Conservation (phyloP, 2,888 invertebrate genomes). For the Diplazon laetatorius region DNA sequence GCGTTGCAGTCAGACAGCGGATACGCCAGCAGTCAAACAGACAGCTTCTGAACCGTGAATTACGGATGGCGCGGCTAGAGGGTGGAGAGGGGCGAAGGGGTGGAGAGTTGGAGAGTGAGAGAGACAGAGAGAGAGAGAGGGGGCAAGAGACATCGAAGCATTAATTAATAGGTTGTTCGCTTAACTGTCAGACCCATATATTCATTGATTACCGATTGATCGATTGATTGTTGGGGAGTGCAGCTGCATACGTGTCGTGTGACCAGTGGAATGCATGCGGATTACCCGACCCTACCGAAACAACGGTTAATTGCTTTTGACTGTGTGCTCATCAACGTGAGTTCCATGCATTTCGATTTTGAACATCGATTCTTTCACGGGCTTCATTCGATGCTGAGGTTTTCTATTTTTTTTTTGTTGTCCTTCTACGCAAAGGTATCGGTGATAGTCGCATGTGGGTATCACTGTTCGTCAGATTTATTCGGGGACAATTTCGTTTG, state of each 20-base stretch:
- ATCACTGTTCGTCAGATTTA: too few relatives aligned
- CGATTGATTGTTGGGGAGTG: conserved; percentile 27
- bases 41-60: conserved; percentile 21
- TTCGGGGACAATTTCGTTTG: too few relatives aligned
- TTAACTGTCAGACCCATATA: conserved; percentile 14
- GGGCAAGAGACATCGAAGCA: conserved; percentile 4
- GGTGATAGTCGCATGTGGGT: too few relatives aligned
- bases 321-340: not conserved
- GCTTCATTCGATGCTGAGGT: too few relatives aligned
- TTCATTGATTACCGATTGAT: conserved; percentile 19
- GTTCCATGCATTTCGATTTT: too few relatives aligned
- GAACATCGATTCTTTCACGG: too few relatives aligned
- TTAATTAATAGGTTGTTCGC: conserved; percentile 40
- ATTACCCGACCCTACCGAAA: not conserved
- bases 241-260: conserved; percentile 2
- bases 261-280: conserved; percentile 3
- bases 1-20: not conserved
- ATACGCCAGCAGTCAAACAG: not conserved
- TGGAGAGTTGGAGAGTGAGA: not conserved
- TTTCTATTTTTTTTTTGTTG: too few relatives aligned
- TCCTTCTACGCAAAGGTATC: too few relatives aligned
- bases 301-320: not conserved
- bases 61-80: too few relatives aligned
- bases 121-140: conserved; percentile 1
- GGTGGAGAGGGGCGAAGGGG: not conserved